phyloP scores from a whole-genome alignment of 2,113 vertebrate species.

The Tiliqua scincoides region DNA sequence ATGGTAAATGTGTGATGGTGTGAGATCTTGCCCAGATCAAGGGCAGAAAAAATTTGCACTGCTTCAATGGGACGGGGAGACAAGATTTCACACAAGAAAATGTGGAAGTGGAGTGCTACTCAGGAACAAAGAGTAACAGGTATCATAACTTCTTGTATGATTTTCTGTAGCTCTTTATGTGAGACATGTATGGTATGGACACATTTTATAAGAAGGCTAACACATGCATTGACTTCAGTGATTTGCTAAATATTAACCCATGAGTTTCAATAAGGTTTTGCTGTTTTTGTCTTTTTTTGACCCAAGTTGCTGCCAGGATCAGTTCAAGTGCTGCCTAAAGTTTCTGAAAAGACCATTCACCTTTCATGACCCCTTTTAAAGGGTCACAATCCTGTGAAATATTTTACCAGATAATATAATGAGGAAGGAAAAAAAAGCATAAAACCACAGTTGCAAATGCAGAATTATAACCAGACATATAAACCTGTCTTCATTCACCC shows the following conservation, averaged over 20 bases:
- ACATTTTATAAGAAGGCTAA: not conserved
- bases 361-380: not conserved
- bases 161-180: not conserved
- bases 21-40: too few relatives aligned
- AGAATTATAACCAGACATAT: conserved; percentile 63
- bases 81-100: not conserved
- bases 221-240: not conserved
- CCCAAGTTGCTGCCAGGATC: not conserved
- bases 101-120: not conserved
- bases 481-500: conserved; percentile 66
- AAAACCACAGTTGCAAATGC: conserved; percentile 44
- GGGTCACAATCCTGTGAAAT: conserved; percentile 14
- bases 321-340: not conserved
- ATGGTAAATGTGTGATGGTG: not conserved
- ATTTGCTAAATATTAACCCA: not conserved
- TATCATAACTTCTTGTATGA: not conserved
- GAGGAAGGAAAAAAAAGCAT: conserved; percentile 24
- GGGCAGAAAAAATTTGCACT: not conserved
- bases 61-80: not conserved
- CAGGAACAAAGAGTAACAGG: not conserved
- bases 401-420: conserved; percentile 55
- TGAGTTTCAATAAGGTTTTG: not conserved
- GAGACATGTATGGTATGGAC: not conserved
- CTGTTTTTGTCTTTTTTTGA: not conserved
- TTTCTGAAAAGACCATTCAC: not conserved